Evolutionary conservation across 2,113 vertebrate species (phyloP), one percentile per base, ranked within the genome.

Genomic region (Campylorhamphus procurvoides): DNA sequence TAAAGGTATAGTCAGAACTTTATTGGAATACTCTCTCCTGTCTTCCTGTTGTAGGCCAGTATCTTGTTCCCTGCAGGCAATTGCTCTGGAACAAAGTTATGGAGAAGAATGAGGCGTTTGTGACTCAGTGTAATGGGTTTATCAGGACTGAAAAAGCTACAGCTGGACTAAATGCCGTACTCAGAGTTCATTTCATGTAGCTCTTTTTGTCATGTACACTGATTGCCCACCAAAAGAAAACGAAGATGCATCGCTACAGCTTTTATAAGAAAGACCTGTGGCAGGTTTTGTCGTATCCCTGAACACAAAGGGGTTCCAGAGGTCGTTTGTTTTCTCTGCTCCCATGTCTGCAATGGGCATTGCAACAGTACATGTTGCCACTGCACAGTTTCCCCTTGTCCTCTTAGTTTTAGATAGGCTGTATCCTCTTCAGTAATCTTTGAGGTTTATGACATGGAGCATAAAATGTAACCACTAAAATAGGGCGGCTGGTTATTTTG

Each of bases 1-100:
- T 88, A 59, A 97, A 97, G 80, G 72, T 95, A 84, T 6, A 66
- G 35, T 9, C 52, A 58, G 58, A 75, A 62, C 31, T 90, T 67
- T 12, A 28, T 68, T 49, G 37, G 66, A 90, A 77, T 35, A 11
- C 40, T 73, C 22, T 74, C 28, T 76, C 63, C 56, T 44, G 1
- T 47, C 33, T 71, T 50, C 50, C 37, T 81, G 1, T 28, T 4
- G 0, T 71, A 75, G 52, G 37, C 33, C 50, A 62, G 18, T 35
- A 18, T 16, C 75, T 74, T 7, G 42, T 66, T 85, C 44, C 89
- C 50, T 63, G 73, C 77, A 67, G 69, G 35, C 55, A 80, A 4
- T 28, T 64, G 67, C 58, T 94, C 68, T 5, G 4, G 31, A 83
- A 74, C 60, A 75, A 25, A 4, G 17, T 28, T 55, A 14, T 22